Conservation (phyloP, 2,888 invertebrate genomes). For the Urechis unicinctus region DNA sequence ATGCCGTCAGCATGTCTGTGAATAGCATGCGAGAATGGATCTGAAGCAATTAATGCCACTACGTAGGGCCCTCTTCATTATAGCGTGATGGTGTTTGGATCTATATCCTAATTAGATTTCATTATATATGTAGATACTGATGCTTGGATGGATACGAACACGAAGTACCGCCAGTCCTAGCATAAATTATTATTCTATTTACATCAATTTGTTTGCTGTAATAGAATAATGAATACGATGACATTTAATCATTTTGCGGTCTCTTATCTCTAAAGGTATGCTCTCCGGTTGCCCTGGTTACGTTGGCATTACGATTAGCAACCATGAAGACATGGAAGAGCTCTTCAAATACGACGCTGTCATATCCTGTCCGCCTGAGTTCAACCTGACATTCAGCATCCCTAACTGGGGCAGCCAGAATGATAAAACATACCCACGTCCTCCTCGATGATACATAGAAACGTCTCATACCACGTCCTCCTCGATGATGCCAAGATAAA, state of each 20-base stretch:
- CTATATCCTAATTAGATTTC: too few relatives aligned
- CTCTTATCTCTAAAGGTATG: slow-evolving; percentile 13
- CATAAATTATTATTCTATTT: too few relatives aligned
- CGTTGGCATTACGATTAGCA: slow-evolving; percentile 26
- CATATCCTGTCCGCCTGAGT: slow-evolving; percentile 35
- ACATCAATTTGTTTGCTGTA: too few relatives aligned
- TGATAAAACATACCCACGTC: slow-evolving; percentile 21
- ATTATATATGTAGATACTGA: too few relatives aligned
- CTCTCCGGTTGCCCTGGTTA: slow-evolving; percentile 39
- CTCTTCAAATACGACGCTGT: slow-evolving; percentile 33
- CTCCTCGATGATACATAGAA: slow-evolving; percentile 14
- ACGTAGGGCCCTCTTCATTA: too few relatives aligned
- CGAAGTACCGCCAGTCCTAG: too few relatives aligned
- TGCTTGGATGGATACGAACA: too few relatives aligned
- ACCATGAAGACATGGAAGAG: slow-evolving; percentile 18
- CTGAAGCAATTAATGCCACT: too few relatives aligned
- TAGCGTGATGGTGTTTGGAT: too few relatives aligned
- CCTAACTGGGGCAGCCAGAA: slow-evolving; percentile 16
- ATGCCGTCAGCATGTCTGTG: too few relatives aligned
- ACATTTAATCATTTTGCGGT: neutral
- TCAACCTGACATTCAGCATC: slow-evolving; percentile 32
- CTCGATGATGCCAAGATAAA: slow-evolving; percentile 14
- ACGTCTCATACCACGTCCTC: slow-evolving; percentile 15
- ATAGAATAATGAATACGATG: neutral
- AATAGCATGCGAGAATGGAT: too few relatives aligned